These are phyloP conservation scores for Acrossocheilus fasciatus DNA, from an alignment of 2,797 vertebrate species.

Conservation along the genomic window DNA sequence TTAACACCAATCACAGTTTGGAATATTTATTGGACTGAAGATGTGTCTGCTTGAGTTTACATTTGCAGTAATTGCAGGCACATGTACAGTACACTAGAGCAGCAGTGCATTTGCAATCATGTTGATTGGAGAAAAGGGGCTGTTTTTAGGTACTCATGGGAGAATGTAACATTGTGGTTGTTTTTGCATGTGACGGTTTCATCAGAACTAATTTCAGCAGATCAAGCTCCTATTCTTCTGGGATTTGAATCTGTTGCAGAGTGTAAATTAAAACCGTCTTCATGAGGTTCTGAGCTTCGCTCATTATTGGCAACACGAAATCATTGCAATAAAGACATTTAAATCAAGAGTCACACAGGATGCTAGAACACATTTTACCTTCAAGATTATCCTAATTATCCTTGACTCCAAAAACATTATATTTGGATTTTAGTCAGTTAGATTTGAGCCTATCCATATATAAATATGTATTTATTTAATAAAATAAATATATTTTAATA, in stretches of 20 bases:
- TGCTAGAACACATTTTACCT: neutral
- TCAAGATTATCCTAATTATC: neutral
- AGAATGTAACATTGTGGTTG: constrained; percentile 6
- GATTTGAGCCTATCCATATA: too few relatives aligned
- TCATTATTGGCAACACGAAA: constrained; percentile 59
- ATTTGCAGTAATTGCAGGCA: constrained; percentile 46
- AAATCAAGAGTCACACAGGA: neutral
- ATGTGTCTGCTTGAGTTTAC: constrained; percentile 17
- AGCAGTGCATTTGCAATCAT: constrained; percentile 54
- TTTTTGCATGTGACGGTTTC: neutral
- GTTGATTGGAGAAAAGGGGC: constrained; percentile 56
- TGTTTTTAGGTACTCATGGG: constrained; percentile 57
- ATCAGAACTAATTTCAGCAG: constrained; percentile 61
- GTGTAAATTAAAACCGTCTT: constrained; percentile 63
- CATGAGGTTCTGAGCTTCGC: constrained; percentile 61
- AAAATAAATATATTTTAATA: neutral
- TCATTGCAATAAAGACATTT: constrained; percentile 63
- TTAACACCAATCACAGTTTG: constrained; percentile 31
- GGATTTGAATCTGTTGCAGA: constrained; percentile 58
- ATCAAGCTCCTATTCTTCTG: constrained; percentile 59
- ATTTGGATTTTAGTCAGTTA: too few relatives aligned
- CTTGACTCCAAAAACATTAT: neutral
- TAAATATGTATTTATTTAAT: too few relatives aligned
- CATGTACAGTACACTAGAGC: constrained; percentile 42
- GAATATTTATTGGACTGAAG: neutral